Evolutionary conservation across 2,113 vertebrate species (phyloP).

Genomic region (Azemiops feae): DNA sequence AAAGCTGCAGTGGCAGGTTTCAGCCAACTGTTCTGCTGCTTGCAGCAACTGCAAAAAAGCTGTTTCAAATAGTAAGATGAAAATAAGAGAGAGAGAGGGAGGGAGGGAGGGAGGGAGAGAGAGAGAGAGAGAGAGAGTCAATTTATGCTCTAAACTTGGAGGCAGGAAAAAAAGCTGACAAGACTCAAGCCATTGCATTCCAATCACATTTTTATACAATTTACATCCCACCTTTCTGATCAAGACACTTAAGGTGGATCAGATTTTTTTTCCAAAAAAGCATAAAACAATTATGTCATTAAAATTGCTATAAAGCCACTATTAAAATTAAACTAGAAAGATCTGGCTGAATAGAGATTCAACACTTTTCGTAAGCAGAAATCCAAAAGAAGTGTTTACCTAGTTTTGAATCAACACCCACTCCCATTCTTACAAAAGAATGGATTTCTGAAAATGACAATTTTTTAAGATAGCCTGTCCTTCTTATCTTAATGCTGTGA

Average conservation of each 20-base stretch:
- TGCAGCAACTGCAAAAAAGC: not conserved
- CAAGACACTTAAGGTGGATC: not conserved
- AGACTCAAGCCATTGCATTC: not conserved
- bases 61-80: not conserved
- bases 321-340: not conserved
- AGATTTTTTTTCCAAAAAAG: not conserved
- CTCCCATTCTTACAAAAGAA: not conserved
- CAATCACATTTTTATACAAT: not conserved
- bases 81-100: not conserved
- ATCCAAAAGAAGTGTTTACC: not conserved
- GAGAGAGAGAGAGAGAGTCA: not conserved
- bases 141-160: not conserved
- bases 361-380: not conserved
- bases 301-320: not conserved
- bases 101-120: too few species aligned
- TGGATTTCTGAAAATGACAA: not conserved
- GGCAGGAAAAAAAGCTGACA: not conserved
- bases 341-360: not conserved
- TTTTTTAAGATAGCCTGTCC: not conserved
- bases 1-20: slow-evolving; percentile 11
- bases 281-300: not conserved
- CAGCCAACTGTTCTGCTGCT: not conserved
- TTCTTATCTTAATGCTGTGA: too few species aligned
- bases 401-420: not conserved
- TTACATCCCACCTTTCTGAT: not conserved